Base-by-base conservation (phyloP, 2,113 vertebrate species). In the Asarcornis scutulata region DNA sequence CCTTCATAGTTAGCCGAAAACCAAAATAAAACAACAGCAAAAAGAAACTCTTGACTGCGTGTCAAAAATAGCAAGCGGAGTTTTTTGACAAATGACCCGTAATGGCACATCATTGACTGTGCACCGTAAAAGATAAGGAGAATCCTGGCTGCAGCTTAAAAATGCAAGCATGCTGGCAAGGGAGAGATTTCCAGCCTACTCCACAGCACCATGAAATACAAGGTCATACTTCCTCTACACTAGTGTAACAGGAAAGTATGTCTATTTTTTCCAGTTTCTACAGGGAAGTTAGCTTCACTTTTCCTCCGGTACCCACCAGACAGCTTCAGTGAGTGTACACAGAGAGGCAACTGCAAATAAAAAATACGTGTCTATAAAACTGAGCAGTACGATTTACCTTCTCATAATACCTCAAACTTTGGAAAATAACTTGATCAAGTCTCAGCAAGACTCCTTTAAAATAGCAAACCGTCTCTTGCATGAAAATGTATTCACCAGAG, bases 341-440 rank as follows among this genome's bases (percentile, higher is more conserved):
- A 46, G 69, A 68, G 69, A 88, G 86, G 62, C 29, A 68, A 73
- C 34, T 90, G 80, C 91, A 94, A 96, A 86, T 83, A 88, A 86
- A 89, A 96, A 97, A 90, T 48, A 89, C 10, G 31, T 59, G 77
- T 79, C 77, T 84, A 58, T 72, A 89, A 94, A 92, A 94, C 8
- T 50, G 34, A 89, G 88, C 80, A 63, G 71, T 38, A 78, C 80
- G 74, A 93, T 84, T 95, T 92, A 76, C 81, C 72, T 29, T 73
- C 63, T 92, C 95, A 96, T 95, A 95, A 91, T 95, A 95, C 79
- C 93, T 97, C 20, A 94, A 96, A 97, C 93, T 97, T 96, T 91
- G 74, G 91, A 93, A 95, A 97, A 97, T 96, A 96, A 96, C 95
- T 96, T 89, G 94, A 96, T 95, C 88, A 93, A 91, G 74, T 91